Evolutionary conservation across 2,113 vertebrate genomes (phyloP), one percentile per base, ranked within the genome.

Genomic region (Rhineura floridana): DNA sequence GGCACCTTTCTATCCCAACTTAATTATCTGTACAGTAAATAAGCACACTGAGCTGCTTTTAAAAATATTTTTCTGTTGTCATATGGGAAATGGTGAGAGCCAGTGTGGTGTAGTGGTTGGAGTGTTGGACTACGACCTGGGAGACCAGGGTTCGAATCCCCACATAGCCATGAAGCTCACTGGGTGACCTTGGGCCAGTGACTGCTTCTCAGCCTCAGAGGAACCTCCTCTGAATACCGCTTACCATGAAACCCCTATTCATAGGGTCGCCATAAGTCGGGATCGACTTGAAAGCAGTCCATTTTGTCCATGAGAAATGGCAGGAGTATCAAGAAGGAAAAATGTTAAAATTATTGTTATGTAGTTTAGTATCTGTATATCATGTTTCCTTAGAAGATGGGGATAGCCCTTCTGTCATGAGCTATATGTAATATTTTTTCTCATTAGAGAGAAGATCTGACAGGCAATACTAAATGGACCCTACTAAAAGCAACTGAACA

Each of bases 41-140:
- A 62, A 6, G 3, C 52, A 84, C 39, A 82, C 73, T 30, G 65
- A 81, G 0, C 69, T 91, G n/a, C 46, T 83, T 87, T 88, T 36
- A 77, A 7, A 89, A 92, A 25, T 9, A 50, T n/a, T 46, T 81
- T 17, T 81, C 91, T 89, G 83, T 21, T 75, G 4, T 89, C 39
- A 55, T 83, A 33, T 65, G 36, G n/a, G 15, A 33, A n/a, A n/a
- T n/a, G n/a, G n/a, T n/a, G n/a, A n/a, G n/a, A n/a, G n/a, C n/a
- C n/a, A n/a, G n/a, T n/a, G n/a, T n/a, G n/a, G n/a, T n/a, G n/a
- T n/a, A n/a, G n/a, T n/a, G n/a, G n/a, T n/a, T n/a, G n/a, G n/a
- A n/a, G n/a, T n/a, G n/a, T n/a, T n/a, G n/a, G n/a, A n/a, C n/a
- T n/a, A n/a, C n/a, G n/a, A n/a, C n/a, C n/a, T n/a, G n/a, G n/a